Evolutionary conservation across 92 coral and sea anemone species (phyloP), one percentile per base, ranked within the genome.

Genomic region (Zoanthus sociatus): DNA sequence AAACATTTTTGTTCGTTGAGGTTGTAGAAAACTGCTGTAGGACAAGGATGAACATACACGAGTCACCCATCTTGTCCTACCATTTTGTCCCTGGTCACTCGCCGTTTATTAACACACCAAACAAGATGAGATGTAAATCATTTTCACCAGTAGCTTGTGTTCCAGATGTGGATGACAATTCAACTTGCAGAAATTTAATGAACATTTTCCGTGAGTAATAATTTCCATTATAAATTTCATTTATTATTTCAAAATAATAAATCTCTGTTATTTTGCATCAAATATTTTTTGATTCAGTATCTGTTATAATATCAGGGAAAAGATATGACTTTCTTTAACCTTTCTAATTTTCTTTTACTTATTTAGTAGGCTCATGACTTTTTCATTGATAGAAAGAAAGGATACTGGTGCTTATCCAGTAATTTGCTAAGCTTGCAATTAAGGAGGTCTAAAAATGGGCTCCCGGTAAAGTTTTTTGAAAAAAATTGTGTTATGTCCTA

Each of bases 71-170:
- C 45, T 81, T 64, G 1, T 66, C 85, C 6, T 67, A 81, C 60
- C 85, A 81, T 47, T 81, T 81, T 20, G 85, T 81, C 20, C 85
- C 85, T 21, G 85, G 85, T 47, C 85, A 81, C 33, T 81, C 85
- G 13, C 75, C 85, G 76, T 81, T 81, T 32, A 67, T 67, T 9
- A 32, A 11, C 46, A 74, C 66, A 16, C 21, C 85, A 13, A 63
- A 64, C 60, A 81, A 32, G 37, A 58, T 15, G 53, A 77, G 30
- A 54, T 77, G 44, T 47, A 81, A 81, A 81, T 44, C 85, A 64
- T 50, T 64, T 67, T 81, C 85, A 67, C 85, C 85, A 70, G 53
- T 67, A 47, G 75, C 85, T 26, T 81, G 85, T 81, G 85, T 81
- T 81, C 85, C 85, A 5, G 85, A 81, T 44, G 75, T 81, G 9